Percentiles rank a stretch among this genome's conserved stretches.
Evolutionary conservation across 2,797 vertebrate species (phyloP).

Genomic region (Lithobates sylvaticus): DNA sequence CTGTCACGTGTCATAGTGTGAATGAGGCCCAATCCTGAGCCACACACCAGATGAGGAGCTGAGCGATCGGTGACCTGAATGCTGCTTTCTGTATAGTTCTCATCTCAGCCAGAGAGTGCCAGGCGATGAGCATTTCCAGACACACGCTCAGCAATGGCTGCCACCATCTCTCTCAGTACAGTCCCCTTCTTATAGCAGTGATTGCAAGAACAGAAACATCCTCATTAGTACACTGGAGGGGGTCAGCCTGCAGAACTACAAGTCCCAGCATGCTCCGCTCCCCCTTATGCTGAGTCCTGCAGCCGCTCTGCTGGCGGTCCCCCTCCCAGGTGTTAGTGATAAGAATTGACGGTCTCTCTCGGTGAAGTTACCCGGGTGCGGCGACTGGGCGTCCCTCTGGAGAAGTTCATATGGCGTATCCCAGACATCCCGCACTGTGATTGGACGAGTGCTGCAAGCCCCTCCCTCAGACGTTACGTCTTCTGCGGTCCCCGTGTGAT

Average conservation of each 20-base stretch:
- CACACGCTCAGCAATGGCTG: no score
- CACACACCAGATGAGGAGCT: no score
- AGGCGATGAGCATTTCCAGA: no score
- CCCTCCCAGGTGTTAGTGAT: not conserved
- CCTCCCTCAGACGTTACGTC: slow-evolving; percentile 37
- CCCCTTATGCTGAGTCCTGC: not conserved
- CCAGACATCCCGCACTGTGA: not conserved
- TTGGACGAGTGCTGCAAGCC: not conserved
- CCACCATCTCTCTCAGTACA: no score
- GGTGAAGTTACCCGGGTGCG: slow-evolving; percentile 7
- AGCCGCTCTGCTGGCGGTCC: no score
- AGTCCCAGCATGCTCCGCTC: not conserved
- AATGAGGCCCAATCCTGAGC: no score
- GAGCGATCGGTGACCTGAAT: no score
- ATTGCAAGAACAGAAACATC: no score
- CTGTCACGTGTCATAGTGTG: no score
- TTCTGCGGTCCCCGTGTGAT: slow-evolving; percentile 11
- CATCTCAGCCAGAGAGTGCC: no score
- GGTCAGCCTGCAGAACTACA: not conserved
- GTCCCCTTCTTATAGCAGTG: no score
- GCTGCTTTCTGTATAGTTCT: no score
- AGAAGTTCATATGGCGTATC: not conserved
- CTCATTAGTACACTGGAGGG: not conserved
- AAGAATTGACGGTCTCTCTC: not conserved
- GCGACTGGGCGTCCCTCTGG: not conserved